phyloP scores from a whole-genome alignment of 2,888 invertebrate genomes.

The Polietes domitor region DNA sequence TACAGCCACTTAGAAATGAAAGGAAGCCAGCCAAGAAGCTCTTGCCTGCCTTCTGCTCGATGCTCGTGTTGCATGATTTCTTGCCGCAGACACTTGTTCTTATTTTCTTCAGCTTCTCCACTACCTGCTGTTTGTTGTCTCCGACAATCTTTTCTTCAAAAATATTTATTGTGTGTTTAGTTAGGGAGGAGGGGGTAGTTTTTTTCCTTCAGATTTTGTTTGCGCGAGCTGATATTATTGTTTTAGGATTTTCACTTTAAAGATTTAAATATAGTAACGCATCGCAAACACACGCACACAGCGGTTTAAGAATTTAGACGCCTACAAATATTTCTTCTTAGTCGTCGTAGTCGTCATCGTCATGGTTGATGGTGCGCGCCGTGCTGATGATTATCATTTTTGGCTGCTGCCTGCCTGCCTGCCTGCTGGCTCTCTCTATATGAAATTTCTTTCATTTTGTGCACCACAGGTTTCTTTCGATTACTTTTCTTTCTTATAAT shows the following conservation, averaged over 20 bases:
- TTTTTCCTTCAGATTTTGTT: not conserved
- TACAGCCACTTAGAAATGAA: not conserved
- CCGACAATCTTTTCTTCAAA: not conserved
- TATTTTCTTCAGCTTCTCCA: not conserved
- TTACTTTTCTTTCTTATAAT: not conserved
- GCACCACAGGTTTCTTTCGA: not conserved
- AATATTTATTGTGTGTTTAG: not conserved
- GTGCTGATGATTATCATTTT: not conserved
- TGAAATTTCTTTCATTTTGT: not conserved
- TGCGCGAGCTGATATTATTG: not conserved
- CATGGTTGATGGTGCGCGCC: not conserved
- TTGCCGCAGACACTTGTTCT: constrained; percentile 9
- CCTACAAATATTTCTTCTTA: constrained; percentile 19
- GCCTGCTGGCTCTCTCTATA: not conserved
- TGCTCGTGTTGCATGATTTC: not conserved
- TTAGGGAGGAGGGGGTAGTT: not conserved
- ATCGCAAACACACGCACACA: not conserved
- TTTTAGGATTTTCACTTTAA: not conserved
- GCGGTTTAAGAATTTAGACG: constrained; percentile 54
- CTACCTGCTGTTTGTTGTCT: constrained; percentile 36
- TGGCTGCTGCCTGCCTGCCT: not conserved
- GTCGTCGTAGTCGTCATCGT: not conserved
- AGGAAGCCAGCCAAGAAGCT: not conserved
- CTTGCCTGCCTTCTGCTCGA: not conserved
- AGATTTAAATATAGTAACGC: not conserved